Conservation (phyloP, 2,113 vertebrate species). For the Cheirogaleus medius region DNA sequence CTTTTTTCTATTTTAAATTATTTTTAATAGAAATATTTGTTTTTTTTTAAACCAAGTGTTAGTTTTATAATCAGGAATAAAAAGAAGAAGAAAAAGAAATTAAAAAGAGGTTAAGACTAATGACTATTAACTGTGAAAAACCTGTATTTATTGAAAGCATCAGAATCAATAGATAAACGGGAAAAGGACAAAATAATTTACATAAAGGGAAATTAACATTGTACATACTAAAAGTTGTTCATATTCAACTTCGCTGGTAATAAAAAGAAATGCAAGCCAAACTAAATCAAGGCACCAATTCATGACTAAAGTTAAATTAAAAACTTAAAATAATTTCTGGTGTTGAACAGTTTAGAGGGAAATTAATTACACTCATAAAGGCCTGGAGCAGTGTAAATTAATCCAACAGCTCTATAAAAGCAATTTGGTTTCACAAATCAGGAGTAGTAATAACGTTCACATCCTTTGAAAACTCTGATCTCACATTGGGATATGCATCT, state of each 20-base stretch:
- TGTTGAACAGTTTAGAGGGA: not conserved
- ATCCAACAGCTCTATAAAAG: not conserved
- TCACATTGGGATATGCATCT: not conserved
- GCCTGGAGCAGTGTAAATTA: not conserved
- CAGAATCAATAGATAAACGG: not conserved
- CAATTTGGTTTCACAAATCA: not conserved
- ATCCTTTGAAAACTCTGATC: conserved; percentile 23
- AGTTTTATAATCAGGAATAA: conserved; percentile 19
- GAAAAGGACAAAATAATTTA: not conserved
- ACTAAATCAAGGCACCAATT: not conserved
- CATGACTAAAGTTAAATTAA: conserved; percentile 21
- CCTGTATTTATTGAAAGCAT: not conserved
- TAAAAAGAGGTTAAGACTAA: not conserved
- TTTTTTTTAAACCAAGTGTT: not conserved
- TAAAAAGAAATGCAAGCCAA: conserved; percentile 41
- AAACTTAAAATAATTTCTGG: conserved; percentile 42
- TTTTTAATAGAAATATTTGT: conserved; percentile 3
- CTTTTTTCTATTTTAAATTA: not conserved
- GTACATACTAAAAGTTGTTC: not conserved
- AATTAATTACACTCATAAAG: not conserved
- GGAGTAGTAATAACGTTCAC: not conserved
- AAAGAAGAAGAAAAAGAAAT: not conserved
- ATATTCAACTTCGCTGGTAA: not conserved
- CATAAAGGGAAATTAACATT: not conserved
- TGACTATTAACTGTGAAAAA: not conserved